phyloP scores from a whole-genome alignment of 2,888 invertebrate species.

The Oligia strigilis region DNA sequence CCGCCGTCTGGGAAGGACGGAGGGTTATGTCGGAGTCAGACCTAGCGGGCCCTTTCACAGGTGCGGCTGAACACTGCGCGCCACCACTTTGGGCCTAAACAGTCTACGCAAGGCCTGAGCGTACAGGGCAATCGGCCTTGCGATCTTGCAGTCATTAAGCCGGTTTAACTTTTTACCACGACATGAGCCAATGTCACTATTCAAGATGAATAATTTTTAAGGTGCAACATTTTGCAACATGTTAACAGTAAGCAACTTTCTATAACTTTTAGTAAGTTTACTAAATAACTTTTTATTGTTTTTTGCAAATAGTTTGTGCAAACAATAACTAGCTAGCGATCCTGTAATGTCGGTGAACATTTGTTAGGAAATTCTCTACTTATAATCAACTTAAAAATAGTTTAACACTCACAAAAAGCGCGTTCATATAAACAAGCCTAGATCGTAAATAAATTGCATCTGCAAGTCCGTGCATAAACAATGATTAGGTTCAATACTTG shows the following conservation, averaged over 20 bases:
- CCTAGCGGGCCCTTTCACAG: background rate
- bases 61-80: background rate
- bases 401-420: slow-evolving; percentile 18
- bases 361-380: background rate
- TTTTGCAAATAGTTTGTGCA: background rate
- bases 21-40: background rate
- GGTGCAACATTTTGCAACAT: background rate
- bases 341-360: background rate
- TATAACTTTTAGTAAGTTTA: too few relatives aligned
- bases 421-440: slow-evolving; percentile 21
- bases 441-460: slow-evolving; percentile 52
- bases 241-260: too few relatives aligned
- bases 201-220: background rate
- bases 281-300: too few relatives aligned
- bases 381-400: slow-evolving; percentile 7
- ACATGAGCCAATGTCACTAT: background rate
- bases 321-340: too few relatives aligned
- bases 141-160: background rate
- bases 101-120: background rate
- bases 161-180: background rate
- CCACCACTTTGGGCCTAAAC: background rate
- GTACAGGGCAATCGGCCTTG: background rate
- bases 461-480: slow-evolving; percentile 56
- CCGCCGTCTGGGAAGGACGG: background rate
- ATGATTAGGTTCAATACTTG: slow-evolving; percentile 59